Evolutionary conservation across 2,888 invertebrate species (phyloP).

Genomic region (Corythucha ciliata): DNA sequence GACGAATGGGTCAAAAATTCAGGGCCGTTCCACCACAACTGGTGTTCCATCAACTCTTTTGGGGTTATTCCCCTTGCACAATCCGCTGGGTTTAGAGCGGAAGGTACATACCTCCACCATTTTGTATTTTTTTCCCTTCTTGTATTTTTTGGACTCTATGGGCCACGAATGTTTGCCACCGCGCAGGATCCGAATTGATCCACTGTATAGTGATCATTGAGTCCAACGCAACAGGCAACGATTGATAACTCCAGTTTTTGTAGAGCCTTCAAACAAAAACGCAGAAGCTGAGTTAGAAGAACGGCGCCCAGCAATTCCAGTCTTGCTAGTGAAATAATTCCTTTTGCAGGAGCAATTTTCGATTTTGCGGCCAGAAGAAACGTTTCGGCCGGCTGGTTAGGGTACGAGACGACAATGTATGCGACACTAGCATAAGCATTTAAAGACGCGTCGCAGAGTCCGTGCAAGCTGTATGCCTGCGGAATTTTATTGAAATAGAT

Average conservation of each 20-base stretch:
- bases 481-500: background rate
- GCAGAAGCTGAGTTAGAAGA: too few species aligned
- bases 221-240: too few species aligned
- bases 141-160: conserved; percentile 15
- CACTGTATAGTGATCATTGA: too few species aligned
- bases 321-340: conserved; percentile 24
- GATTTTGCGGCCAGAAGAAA: conserved; percentile 12
- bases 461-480: too few species aligned
- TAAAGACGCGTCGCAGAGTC: conserved; percentile 19
- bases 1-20: too few species aligned
- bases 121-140: background rate
- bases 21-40: too few species aligned
- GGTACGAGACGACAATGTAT: background rate
- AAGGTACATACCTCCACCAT: conserved; percentile 22
- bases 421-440: conserved; percentile 7
- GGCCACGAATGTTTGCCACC: conserved; percentile 14
- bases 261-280: too few species aligned
- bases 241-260: too few species aligned
- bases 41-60: too few species aligned
- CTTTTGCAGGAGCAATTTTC: conserved; percentile 12
- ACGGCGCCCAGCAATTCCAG: conserved; percentile 25
- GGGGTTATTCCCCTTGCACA: too few species aligned
- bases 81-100: conserved; percentile 38
- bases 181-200: too few species aligned
- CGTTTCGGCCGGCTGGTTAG: too few species aligned